These are phyloP conservation scores for Dysmachus trigonus DNA, from an alignment of 2,888 invertebrate genomes.

Conservation along the genomic window DNA sequence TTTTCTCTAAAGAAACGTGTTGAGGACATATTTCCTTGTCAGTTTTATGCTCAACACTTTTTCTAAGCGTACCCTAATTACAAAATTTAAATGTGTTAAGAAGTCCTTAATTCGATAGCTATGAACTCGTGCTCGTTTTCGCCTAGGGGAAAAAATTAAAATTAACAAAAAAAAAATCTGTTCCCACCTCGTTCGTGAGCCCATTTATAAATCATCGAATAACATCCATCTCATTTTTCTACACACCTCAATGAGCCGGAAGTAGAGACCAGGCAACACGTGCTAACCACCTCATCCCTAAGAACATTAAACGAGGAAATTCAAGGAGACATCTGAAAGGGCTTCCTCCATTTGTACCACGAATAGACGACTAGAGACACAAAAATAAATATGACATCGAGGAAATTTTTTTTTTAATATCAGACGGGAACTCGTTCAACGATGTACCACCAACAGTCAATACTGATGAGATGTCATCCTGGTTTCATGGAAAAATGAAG, in stretches of 20 bases:
- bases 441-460: neutral
- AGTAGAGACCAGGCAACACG: neutral
- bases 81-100: neutral
- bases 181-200: neutral
- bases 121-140: neutral
- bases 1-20: neutral
- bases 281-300: neutral
- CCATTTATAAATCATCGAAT: neutral
- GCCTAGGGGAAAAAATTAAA: neutral
- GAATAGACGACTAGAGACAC: neutral
- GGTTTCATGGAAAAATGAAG: neutral
- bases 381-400: neutral
- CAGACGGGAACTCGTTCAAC: neutral
- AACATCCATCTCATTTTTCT: neutral
- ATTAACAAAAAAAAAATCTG: neutral
- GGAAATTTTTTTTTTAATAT: neutral
- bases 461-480: neutral
- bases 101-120: neutral
- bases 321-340: neutral
- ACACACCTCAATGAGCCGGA: neutral
- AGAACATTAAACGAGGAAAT: neutral
- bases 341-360: neutral
- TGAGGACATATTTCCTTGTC: no score
- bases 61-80: neutral
- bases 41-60: no score